Conservation (phyloP, 2,888 invertebrate species). For the Trachelus iudaicus region DNA sequence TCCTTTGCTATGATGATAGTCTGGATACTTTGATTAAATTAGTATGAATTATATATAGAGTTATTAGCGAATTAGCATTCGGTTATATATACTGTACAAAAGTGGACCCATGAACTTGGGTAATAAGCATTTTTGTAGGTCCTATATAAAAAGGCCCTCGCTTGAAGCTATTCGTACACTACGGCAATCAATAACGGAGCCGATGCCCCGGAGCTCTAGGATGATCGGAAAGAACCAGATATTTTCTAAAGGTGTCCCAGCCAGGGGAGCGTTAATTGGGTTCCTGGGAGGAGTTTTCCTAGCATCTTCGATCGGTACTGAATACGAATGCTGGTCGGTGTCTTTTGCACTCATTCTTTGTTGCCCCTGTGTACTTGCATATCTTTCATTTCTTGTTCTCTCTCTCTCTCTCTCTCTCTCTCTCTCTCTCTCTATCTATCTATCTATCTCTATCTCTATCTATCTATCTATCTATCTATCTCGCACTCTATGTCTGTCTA, state of each 20-base stretch:
- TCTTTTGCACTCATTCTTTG: slow-evolving; percentile 3
- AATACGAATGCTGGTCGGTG: neutral
- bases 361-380: neutral
- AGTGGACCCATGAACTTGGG: neutral
- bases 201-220: neutral
- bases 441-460: neutral
- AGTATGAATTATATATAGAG: neutral
- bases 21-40: neutral
- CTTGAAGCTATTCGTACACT: neutral
- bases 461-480: slow-evolving; percentile 4
- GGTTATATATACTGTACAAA: neutral
- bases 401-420: slow-evolving; percentile 1
- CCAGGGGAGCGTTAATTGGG: neutral
- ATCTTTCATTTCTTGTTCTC: neutral
- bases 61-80: neutral
- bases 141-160: neutral
- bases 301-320: neutral
- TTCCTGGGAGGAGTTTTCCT: neutral
- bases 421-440: neutral
- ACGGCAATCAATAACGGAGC: neutral
- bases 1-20: neutral
- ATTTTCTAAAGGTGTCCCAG: neutral
- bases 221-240: neutral
- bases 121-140: neutral
- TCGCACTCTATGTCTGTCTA: neutral